Conservation (phyloP, 2,888 invertebrate genomes). For the Harpalus rubripes region DNA sequence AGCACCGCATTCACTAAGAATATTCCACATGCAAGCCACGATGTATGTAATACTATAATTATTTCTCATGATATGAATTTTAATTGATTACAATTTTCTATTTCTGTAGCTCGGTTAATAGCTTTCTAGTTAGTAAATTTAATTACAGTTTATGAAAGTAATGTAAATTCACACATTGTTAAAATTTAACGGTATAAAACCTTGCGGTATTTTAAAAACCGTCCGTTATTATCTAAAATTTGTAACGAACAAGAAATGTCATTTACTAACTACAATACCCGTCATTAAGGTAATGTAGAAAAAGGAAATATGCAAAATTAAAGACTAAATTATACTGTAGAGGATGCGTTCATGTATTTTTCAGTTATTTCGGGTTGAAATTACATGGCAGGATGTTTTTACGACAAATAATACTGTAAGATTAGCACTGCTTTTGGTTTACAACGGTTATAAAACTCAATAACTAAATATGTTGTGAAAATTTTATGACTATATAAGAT, state of each 20-base stretch:
- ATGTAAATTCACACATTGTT: constrained; percentile 63
- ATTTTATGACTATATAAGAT: background rate
- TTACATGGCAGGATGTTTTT: constrained; percentile 5
- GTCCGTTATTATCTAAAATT: constrained; percentile 30
- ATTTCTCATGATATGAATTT: constrained; percentile 8
- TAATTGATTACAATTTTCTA: constrained; percentile 53
- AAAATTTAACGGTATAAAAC: constrained; percentile 56
- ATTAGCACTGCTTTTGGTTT: constrained; percentile 9
- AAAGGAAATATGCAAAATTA: constrained; percentile 53
- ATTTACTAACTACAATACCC: constrained; percentile 49
- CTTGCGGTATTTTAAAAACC: constrained; percentile 46
- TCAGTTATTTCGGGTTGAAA: constrained; percentile 16
- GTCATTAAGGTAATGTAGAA: constrained; percentile 27
- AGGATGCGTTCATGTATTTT: constrained; percentile 12
- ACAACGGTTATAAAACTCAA: constrained; percentile 6
- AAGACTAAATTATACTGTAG: constrained; percentile 25
- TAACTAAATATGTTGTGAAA: background rate
- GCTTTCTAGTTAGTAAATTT: constrained; percentile 45
- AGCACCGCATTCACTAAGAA: background rate
- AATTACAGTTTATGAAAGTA: constrained; percentile 32
- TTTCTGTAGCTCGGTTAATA: constrained; percentile 52
- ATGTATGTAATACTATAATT: constrained; percentile 15
- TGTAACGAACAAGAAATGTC: constrained; percentile 57
- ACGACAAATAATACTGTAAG: background rate
- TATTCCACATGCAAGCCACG: constrained; percentile 8